Evolutionary conservation across 2,888 invertebrate genomes (phyloP).

Genomic region (Drosophila mulleri): DNA sequence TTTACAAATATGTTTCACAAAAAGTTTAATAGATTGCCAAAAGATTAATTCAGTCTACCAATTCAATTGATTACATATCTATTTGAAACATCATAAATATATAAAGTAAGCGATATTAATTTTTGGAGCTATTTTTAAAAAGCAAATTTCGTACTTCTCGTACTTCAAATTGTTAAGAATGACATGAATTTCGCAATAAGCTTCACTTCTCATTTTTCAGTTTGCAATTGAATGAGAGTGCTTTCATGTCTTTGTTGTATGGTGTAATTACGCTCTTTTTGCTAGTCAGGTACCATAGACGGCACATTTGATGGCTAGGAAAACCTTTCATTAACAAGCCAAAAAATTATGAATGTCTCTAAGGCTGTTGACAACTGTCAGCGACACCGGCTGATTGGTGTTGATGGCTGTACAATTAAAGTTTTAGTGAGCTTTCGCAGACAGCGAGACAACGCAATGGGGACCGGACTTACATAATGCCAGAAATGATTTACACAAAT

Average conservation of each 20-base stretch:
- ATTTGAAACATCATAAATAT: neutral
- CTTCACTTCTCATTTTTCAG: too few relatives aligned
- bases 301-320: constrained; percentile 31
- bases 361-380: constrained; percentile 47
- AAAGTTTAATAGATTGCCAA: neutral
- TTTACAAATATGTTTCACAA: neutral
- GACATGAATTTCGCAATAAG: neutral
- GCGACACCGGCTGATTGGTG: constrained; percentile 53
- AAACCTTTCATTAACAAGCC: constrained; percentile 70
- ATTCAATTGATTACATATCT: neutral
- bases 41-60: neutral
- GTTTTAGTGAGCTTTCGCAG: constrained; percentile 13
- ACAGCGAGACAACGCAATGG: neutral
- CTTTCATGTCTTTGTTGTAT: neutral
- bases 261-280: constrained; percentile 33
- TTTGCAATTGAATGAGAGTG: neutral
- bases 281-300: neutral
- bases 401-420: constrained; percentile 56
- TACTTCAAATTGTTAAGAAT: too few relatives aligned
- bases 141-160: too few relatives aligned
- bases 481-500: constrained; percentile 75
- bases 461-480: constrained; percentile 60
- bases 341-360: constrained; percentile 60
- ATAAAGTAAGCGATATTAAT: neutral
- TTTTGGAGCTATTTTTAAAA: neutral